A percentile compares a stretch with the other conserved stretches of the same genome.
phyloP scores from a whole-genome alignment of 2,797 vertebrate genomes.

The Toxotes lorentzi region DNA sequence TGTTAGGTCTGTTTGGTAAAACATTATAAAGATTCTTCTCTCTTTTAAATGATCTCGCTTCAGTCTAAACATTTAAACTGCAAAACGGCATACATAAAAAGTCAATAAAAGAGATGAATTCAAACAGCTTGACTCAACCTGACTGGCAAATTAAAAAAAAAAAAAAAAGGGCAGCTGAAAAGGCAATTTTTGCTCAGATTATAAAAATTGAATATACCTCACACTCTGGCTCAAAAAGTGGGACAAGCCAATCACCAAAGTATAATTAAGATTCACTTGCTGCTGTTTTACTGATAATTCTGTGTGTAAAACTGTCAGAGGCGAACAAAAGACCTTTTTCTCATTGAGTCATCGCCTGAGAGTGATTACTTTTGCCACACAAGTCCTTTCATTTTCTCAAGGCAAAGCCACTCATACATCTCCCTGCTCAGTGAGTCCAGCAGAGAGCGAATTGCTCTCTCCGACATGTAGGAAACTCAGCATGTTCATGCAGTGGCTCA shows the following conservation, averaged over 20 bases:
- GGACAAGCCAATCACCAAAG: constrained; percentile 66
- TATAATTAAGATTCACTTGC: constrained; percentile 80
- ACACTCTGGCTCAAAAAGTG: constrained; percentile 43
- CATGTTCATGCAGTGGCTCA: constrained; percentile 33
- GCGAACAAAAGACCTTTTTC: constrained; percentile 72
- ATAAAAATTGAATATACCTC: constrained; percentile 65
- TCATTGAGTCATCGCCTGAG: constrained; percentile 66
- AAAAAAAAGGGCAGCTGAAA: constrained; percentile 35
- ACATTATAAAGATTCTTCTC: neutral
- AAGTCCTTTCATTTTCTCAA: constrained; percentile 71
- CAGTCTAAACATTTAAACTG: neutral
- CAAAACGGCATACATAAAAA: constrained; percentile 11
- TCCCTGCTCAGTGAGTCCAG: constrained; percentile 36
- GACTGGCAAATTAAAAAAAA: constrained; percentile 36
- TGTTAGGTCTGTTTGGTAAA: constrained; percentile 18
- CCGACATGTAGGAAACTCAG: constrained; percentile 55
- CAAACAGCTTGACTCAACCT: constrained; percentile 32
- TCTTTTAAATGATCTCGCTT: constrained; percentile 13
- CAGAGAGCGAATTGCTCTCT: constrained; percentile 49
- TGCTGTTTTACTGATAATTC: constrained; percentile 78
- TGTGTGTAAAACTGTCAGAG: constrained; percentile 74
- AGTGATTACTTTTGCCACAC: constrained; percentile 71
- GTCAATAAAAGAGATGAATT: constrained; percentile 29
- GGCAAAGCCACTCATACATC: constrained; percentile 53
- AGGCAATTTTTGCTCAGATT: constrained; percentile 50